phyloP scores from a whole-genome alignment of 2,113 vertebrate species.

The Polypterus bichir region DNA sequence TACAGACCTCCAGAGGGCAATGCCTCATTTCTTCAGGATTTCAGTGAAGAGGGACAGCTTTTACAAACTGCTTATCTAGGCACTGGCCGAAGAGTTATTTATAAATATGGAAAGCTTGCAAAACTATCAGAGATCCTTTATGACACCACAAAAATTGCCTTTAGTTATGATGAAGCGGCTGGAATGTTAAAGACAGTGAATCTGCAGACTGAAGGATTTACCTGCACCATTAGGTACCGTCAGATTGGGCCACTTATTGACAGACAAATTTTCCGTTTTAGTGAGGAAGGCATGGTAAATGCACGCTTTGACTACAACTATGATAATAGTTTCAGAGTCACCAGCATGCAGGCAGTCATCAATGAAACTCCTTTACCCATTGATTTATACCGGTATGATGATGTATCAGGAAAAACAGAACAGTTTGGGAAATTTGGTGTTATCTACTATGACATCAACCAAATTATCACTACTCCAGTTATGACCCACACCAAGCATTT shows the following conservation, averaged over 20 bases:
- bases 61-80: constrained; percentile 81
- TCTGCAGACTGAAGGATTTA: constrained; percentile 85
- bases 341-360: constrained; percentile 97
- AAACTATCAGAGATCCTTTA: constrained; percentile 88
- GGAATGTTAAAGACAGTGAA: constrained; percentile 92
- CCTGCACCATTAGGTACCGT: constrained; percentile 88
- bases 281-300: constrained; percentile 94
- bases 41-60: constrained; percentile 77
- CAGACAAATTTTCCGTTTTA: constrained; percentile 94
- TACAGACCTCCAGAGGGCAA: constrained; percentile 88
- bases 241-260: constrained; percentile 93
- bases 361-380: constrained; percentile 92
- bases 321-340: constrained; percentile 95
- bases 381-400: constrained; percentile 89
- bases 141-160: constrained; percentile 82
- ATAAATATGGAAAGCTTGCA: constrained; percentile 85
- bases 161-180: constrained; percentile 79
- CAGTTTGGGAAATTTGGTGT: constrained; percentile 97
- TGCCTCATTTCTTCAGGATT: constrained; percentile 85
- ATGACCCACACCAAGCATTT: constrained; percentile 99
- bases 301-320: constrained; percentile 97
- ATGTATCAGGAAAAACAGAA: constrained; percentile 89
- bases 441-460: constrained; percentile 96
- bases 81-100: constrained; percentile 80
- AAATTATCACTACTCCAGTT: constrained; percentile 92